phyloP scores from a whole-genome alignment of 2,113 vertebrate species.

The Neogale vison region DNA sequence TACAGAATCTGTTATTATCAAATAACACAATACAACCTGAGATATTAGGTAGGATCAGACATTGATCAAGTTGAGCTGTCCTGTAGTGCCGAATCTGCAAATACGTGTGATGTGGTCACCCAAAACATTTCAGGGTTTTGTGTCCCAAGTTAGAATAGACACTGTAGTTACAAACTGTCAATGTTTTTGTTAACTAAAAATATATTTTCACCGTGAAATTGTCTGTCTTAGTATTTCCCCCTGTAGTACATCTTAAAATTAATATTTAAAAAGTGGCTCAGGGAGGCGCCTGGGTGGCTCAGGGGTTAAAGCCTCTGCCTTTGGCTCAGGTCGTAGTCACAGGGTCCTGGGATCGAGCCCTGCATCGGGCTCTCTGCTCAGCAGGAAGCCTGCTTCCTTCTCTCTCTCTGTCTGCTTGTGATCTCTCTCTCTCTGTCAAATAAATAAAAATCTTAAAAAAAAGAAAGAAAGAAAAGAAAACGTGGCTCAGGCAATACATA shows the following conservation, averaged over 20 bases:
- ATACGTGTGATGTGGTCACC: rapidly evolving
- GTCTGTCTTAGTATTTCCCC: background rate
- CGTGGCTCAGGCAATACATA: background rate
- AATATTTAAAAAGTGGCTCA: background rate
- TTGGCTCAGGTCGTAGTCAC: too few species aligned
- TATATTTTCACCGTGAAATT: background rate
- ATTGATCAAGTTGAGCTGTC: background rate
- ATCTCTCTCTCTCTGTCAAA: too few species aligned
- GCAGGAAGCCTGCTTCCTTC: too few species aligned
- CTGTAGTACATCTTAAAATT: background rate
- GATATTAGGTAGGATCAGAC: background rate
- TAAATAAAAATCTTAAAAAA: too few species aligned
- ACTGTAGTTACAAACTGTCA: background rate
- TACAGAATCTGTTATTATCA: background rate
- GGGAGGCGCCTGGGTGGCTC: too few species aligned
- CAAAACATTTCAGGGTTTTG: background rate
- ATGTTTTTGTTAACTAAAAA: background rate
- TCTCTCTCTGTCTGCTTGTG: too few species aligned
- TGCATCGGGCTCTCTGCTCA: too few species aligned
- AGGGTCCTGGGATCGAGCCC: too few species aligned
- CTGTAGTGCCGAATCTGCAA: background rate
- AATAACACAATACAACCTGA: background rate
- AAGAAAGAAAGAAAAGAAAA: background rate
- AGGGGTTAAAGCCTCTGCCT: too few species aligned
- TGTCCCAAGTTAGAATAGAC: background rate